A percentile compares a stretch with the other conserved stretches of the same genome.
Evolutionary conservation across 2,113 vertebrate genomes (phyloP).

Genomic region (Eptesicus fuscus): DNA sequence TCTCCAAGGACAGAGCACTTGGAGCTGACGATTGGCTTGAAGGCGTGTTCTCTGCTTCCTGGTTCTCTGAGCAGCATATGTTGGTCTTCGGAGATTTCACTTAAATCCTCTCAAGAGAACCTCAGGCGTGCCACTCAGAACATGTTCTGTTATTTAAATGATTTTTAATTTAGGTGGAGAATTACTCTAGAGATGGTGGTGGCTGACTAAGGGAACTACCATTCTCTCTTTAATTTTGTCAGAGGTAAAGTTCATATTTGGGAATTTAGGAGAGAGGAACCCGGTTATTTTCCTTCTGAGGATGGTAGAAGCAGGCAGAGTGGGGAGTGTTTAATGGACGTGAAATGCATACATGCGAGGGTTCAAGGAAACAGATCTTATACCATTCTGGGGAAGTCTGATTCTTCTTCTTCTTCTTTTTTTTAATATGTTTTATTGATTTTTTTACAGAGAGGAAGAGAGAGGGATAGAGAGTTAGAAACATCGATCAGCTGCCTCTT

Average conservation of each 20-base stretch:
- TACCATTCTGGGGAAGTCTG: neutral
- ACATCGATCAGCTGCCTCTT: too few species aligned
- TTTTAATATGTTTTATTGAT: too few species aligned
- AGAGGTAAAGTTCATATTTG: neutral
- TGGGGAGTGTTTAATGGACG: too few species aligned
- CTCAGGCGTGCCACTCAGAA: neutral
- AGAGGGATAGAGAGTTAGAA: too few species aligned
- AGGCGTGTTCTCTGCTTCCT: neutral
- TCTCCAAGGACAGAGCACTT: accelerated
- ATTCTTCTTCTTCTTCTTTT: too few species aligned
- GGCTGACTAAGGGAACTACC: neutral
- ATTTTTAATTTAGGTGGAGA: neutral
- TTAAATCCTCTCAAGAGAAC: neutral
- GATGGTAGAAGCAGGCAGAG: neutral
- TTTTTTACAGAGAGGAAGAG: too few species aligned
- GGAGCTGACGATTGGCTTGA: accelerated
- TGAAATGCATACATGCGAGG: accelerated
- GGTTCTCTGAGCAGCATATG: neutral
- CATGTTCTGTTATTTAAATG: neutral
- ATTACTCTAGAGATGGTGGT: neutral
- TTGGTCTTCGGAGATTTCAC: neutral
- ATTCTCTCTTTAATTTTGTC: neutral
- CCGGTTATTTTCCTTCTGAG: neutral
- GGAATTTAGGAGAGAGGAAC: neutral
- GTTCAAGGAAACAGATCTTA: neutral